Conservation (phyloP, 1,140 invertebrate species). For the Akabosia matsudoensis region DNA sequence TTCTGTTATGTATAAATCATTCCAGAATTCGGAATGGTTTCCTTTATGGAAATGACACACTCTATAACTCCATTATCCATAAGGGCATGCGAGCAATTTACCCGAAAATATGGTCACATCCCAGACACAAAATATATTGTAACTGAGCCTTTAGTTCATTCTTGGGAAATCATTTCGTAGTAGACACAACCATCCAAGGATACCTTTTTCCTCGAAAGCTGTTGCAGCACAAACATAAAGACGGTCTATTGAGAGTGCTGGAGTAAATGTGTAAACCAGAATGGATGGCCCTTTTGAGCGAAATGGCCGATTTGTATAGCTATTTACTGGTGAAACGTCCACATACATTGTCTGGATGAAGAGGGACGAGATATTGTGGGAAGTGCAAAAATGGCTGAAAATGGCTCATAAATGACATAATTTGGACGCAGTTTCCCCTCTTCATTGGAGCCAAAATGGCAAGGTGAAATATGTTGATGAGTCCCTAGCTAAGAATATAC, state of each 20-base stretch:
- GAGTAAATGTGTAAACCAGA: not conserved
- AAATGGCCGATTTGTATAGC: not conserved
- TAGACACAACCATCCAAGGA: no score
- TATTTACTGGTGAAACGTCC: not conserved
- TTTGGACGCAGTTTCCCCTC: conserved; percentile 12
- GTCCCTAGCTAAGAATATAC: not conserved
- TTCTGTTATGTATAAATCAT: no score
- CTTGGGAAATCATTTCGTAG: no score
- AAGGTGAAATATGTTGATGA: conserved; percentile 21
- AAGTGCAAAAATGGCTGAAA: conserved; percentile 12
- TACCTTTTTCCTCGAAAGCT: not conserved
- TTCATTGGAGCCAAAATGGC: not conserved
- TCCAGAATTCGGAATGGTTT: no score
- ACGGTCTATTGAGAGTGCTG: not conserved
- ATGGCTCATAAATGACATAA: conserved; percentile 18
- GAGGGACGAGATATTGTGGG: not conserved
- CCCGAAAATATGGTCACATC: no score
- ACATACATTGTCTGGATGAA: not conserved
- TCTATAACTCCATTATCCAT: no score
- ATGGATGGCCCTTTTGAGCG: conserved; percentile 7
- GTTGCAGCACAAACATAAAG: not conserved
- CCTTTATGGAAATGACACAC: no score
- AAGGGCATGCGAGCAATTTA: no score
- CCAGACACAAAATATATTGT: no score
- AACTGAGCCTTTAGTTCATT: no score